A percentile compares a stretch with the other conserved stretches of the same genome.
phyloP scores from a whole-genome alignment of 2,888 invertebrate species.

The Tenthredo livida region DNA sequence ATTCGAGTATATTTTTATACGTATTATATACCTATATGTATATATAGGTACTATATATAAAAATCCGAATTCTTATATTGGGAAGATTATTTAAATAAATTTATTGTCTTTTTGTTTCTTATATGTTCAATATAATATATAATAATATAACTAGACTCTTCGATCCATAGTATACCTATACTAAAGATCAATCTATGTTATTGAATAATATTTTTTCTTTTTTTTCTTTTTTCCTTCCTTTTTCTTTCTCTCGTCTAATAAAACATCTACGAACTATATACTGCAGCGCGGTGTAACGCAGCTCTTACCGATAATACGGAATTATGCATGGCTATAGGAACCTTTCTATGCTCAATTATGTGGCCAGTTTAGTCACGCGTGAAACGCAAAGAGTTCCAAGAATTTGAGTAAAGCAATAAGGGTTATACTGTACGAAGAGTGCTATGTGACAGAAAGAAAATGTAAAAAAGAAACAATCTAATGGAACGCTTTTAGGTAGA shows the following conservation, averaged over 20 bases:
- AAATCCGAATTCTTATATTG: not conserved
- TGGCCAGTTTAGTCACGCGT: conserved; percentile 49
- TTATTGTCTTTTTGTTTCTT: not conserved
- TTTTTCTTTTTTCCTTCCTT: not conserved
- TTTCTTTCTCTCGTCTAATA: not conserved
- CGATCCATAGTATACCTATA: not conserved
- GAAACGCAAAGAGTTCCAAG: conserved; percentile 49
- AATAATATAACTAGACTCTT: not conserved
- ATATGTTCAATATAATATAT: not conserved
- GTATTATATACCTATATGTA: not conserved
- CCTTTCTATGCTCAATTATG: conserved; percentile 46
- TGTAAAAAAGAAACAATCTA: not conserved
- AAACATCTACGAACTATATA: not conserved
- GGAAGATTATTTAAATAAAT: not conserved
- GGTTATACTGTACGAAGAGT: not conserved
- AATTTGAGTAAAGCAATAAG: conserved; percentile 32
- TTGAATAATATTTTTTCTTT: not conserved
- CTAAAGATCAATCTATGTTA: not conserved
- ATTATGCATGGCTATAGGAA: conserved; percentile 51
- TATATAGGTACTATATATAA: too few species aligned
- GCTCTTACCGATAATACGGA: conserved; percentile 31
- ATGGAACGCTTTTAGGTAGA: not conserved
- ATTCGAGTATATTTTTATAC: not conserved
- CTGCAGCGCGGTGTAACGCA: not conserved
- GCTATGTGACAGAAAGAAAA: not conserved